Conservation (phyloP, 2,113 vertebrate species). For the Centropus bengalensis region DNA sequence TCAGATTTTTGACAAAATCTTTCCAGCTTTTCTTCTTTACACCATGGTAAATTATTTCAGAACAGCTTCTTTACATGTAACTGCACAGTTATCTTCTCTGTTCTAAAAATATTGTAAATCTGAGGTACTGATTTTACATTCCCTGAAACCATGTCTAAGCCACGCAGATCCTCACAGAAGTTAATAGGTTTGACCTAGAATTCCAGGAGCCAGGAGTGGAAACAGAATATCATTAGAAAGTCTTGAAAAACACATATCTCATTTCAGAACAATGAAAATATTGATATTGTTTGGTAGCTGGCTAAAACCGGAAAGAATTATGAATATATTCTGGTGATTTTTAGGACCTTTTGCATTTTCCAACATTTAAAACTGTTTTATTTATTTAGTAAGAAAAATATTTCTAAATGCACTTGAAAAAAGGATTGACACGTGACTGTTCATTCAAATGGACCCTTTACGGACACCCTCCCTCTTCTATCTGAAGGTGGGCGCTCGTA, state of each 20-base stretch:
- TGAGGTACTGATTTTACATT: conserved; percentile 8
- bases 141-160: conserved; percentile 5
- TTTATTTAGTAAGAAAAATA: neutral
- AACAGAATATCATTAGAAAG: conserved; percentile 17
- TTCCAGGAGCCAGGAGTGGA: conserved; percentile 33
- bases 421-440: neutral
- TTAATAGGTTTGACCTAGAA: conserved; percentile 58
- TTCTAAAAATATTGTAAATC: neutral
- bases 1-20: neutral
- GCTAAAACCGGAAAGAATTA: neutral
- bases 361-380: neutral
- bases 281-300: conserved; percentile 3
- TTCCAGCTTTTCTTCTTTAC: conserved; percentile 10
- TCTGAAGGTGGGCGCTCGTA: neutral
- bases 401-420: neutral
- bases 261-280: conserved; percentile 31
- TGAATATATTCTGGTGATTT: neutral
- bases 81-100: neutral
- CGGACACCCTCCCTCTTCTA: neutral
- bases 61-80: neutral
- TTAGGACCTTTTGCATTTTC: neutral
- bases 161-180: neutral
- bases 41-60: neutral
- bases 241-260: conserved; percentile 19
- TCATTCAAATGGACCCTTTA: neutral